Base-by-base conservation (phyloP, 2,888 invertebrate genomes). In the Lottia scabra region DNA sequence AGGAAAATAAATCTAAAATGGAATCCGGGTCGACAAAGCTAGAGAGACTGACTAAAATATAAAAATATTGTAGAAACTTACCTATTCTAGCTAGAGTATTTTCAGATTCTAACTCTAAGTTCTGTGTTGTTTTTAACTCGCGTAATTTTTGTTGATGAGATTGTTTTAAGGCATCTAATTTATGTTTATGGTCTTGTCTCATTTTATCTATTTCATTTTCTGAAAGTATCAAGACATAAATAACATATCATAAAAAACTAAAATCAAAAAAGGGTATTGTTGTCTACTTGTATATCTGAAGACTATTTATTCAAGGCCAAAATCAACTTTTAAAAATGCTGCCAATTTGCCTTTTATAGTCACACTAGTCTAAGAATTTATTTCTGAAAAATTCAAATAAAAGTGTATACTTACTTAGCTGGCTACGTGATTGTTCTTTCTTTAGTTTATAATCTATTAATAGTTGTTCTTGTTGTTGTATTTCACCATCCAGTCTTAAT, bases 401-500 rank as follows among this genome's bases (percentile, higher is more conserved):
- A n/a, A n/a, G n/a, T n/a, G 66, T 19, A 6, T 8, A 76, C 83
- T 74, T 76, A 87, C 87, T 80, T 26, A 81, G 71, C 68, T 83
- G 80, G 15, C 80, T 78, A 44, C 87, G 75, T 45, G 80, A 83
- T 70, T 85, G 84, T 75, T 87, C 84, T 63, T 81, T 84, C 27
- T 78, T 71, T 23, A 86, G 76, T 71, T 84, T 84, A 62, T 83
- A 80, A 63, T 84, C 83, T 12, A 76, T 77, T 45, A 87, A 76
- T 68, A 76, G 78, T 76, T 86, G 86, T 73, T 80, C 74, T 70
- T 87, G 86, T 67, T 80, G 84, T 56, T 84, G 83, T 26, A 87
- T 80, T 69, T 87, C 87, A 43, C 82, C 80, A 65, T 85, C 79
- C 46, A 88, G 79, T 48, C 87, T 75, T 45, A 88, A 78, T 70